Evolutionary conservation across 1,140 invertebrate species (phyloP), one percentile per base, ranked within the genome.

Genomic region (Bombus difficillimus): DNA sequence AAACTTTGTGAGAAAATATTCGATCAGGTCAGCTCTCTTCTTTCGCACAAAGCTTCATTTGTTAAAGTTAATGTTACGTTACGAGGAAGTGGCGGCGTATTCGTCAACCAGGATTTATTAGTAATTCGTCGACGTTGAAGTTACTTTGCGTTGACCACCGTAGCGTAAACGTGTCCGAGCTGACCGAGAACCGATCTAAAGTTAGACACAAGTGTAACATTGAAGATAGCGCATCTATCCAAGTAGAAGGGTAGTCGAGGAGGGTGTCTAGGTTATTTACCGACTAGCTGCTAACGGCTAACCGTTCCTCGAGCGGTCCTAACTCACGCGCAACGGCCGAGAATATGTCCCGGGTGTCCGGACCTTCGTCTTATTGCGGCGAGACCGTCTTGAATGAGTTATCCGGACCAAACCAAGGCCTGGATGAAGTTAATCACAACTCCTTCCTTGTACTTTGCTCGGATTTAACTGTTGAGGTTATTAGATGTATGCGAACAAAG

Each of bases 291-390:
- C 91, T 91, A 88, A 84, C 84, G 88, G 87, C 82, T 84, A 81
- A 69, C 92, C 88, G 90, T 93, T 89, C 92, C 91, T 91, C 81
- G 90, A 90, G 87, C 81, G 75, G 85, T 90, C 82, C 90, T 93
- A 93, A 94, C 92, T 93, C 92, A 94, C 90, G 92, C 79, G 89
- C 92, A 92, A 90, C 92, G 91, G 88, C 91, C 91, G 90, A 92
- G 91, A 93, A 94, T 94, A 93, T 91, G 92, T 93, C 93, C 93
- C 91, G 91, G 88, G 91, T 88, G 92, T 93, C 92, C 92, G 90
- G 90, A 94, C 93, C 93, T 94, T 93, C 93, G 92, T 94, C 93
- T 93, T 93, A 88, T 82, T 88, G 89, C 83, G 88, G 89, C 77
- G 77, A 86, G 73, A 86, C 92, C 85, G 86, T 85, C 89, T 92